Conservation (phyloP, 2,113 vertebrate species). For the Ophthalmolycus amberensis region DNA sequence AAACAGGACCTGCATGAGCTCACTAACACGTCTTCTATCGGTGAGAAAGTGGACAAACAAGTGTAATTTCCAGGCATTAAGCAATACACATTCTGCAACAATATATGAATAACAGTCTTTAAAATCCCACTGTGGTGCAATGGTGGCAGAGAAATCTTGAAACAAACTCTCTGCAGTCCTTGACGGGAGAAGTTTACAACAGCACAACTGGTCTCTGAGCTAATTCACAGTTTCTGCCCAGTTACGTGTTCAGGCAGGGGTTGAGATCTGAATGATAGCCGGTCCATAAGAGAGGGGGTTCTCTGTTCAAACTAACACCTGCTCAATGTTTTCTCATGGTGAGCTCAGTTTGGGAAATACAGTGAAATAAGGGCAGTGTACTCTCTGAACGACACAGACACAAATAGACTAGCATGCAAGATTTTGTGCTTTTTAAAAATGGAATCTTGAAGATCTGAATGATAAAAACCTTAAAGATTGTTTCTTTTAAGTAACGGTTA, state of each 20-base stretch:
- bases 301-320: slow-evolving; percentile 59
- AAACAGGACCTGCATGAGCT: neutral
- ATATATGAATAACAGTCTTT: neutral
- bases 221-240: slow-evolving; percentile 57
- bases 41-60: neutral
- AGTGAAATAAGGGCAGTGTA: slow-evolving; percentile 10
- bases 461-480: too few relatives aligned
- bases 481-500: too few relatives aligned
- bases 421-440: neutral
- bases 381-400: slow-evolving; percentile 16
- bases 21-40: neutral
- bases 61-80: neutral
- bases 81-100: neutral
- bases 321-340: slow-evolving; percentile 54
- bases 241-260: slow-evolving; percentile 39
- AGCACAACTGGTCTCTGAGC: slow-evolving; percentile 50
- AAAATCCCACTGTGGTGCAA: slow-evolving; percentile 31
- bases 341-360: slow-evolving; percentile 40
- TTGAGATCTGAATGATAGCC: slow-evolving; percentile 45
- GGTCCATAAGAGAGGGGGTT: slow-evolving; percentile 42
- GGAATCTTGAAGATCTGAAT: too few relatives aligned
- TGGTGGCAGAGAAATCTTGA: slow-evolving; percentile 53
- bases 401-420: neutral
- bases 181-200: slow-evolving; percentile 38
- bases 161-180: slow-evolving; percentile 57